phyloP scores from a whole-genome alignment of 2,113 vertebrate genomes.

The Strigops habroptila region DNA sequence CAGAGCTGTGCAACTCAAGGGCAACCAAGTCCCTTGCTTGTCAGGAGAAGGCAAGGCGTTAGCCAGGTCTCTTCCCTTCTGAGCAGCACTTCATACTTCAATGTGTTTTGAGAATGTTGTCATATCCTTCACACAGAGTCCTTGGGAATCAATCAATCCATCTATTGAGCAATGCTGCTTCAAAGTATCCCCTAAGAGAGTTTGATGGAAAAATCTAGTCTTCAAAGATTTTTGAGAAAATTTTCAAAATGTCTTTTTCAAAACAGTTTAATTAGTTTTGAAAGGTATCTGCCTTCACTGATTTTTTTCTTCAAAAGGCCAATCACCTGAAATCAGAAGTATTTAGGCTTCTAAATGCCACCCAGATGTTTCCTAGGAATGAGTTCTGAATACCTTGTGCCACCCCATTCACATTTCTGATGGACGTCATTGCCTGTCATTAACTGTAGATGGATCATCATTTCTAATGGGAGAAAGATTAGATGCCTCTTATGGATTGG shows the following conservation, averaged over 20 bases:
- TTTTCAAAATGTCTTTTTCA: not conserved
- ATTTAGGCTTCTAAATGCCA: not conserved
- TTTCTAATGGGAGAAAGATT: not conserved
- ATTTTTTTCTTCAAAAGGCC: not conserved
- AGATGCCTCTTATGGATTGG: not conserved
- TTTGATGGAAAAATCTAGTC: not conserved
- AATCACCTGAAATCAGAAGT: not conserved
- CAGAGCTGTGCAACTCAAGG: accelerated
- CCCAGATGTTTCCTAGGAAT: not conserved
- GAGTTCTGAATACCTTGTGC: not conserved
- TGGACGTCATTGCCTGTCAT: not conserved
- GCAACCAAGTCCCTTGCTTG: not conserved
- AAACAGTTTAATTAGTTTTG: not conserved
- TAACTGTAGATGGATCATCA: not conserved
- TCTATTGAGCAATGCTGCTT: not conserved
- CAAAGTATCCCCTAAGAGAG: not conserved
- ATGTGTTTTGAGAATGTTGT: not conserved
- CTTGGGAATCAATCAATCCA: not conserved
- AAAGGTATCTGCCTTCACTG: not conserved
- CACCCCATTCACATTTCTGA: not conserved
- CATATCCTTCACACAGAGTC: not conserved
- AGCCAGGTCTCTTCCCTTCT: not conserved
- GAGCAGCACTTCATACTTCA: not conserved
- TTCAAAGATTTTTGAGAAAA: not conserved
- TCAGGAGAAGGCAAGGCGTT: not conserved